Evolutionary conservation across 2,888 invertebrate species (phyloP).

Genomic region (Hemicrepidius hirtus): DNA sequence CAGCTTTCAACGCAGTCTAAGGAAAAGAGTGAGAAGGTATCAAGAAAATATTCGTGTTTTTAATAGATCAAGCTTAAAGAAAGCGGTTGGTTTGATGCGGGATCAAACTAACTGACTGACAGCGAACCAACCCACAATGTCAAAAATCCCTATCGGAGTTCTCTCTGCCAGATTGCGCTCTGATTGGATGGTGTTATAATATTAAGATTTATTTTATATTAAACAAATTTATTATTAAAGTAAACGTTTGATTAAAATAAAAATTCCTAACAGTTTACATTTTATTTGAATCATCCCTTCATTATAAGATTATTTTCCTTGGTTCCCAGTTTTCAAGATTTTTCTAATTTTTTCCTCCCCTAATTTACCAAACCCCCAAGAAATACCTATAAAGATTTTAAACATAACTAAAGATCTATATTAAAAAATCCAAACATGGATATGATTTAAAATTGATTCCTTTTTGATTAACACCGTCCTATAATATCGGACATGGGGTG

Average conservation of each 20-base stretch:
- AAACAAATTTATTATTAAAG: neutral
- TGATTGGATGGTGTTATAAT: slow-evolving; percentile 37
- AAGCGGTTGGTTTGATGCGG: slow-evolving; percentile 64
- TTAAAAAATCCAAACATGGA: neutral
- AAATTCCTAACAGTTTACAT: too few species aligned
- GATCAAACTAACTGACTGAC: slow-evolving; percentile 66
- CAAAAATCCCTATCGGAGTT: slow-evolving; percentile 61
- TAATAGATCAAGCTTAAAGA: slow-evolving; percentile 65
- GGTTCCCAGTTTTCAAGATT: too few species aligned
- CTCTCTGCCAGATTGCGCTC: slow-evolving; percentile 44
- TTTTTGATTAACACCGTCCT: slow-evolving; percentile 42
- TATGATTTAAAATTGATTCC: neutral
- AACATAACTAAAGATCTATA: slow-evolving; percentile 5
- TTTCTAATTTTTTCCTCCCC: too few species aligned
- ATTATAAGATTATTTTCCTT: too few species aligned
- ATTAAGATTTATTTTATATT: neutral
- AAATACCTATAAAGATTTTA: too few species aligned
- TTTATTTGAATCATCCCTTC: too few species aligned
- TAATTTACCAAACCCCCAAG: too few species aligned
- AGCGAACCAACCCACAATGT: slow-evolving; percentile 63
- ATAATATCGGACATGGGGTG: slow-evolving; percentile 51
- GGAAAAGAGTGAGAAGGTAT: slow-evolving; percentile 28
- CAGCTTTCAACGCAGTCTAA: neutral
- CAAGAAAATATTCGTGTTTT: slow-evolving; percentile 48
- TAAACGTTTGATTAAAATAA: too few species aligned